These are phyloP conservation scores for Mimachlamys varia DNA, from an alignment of 2,888 invertebrate genomes.

Conservation along the genomic window DNA sequence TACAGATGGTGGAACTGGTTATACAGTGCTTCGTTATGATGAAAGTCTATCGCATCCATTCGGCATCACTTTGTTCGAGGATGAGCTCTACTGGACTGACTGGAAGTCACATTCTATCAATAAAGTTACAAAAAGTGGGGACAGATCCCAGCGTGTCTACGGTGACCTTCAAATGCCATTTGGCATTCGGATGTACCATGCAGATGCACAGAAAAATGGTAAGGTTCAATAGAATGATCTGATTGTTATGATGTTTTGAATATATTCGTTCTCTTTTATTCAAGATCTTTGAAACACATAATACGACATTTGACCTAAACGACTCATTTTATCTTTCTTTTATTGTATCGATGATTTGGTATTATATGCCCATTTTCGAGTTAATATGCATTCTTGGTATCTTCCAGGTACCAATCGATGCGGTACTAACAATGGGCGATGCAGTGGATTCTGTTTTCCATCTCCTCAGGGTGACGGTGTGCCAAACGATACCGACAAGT, in stretches of 20 bases:
- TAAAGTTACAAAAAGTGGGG: slow-evolving; percentile 94
- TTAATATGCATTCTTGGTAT: neutral
- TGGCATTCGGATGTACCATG: slow-evolving; percentile 63
- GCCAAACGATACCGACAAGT: slow-evolving; percentile 25
- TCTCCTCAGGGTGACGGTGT: neutral
- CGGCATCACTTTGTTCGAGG: slow-evolving; percentile 98
- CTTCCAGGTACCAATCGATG: slow-evolving; percentile 88
- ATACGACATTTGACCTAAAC: no score
- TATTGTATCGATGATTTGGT: no score
- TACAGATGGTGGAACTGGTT: slow-evolving; percentile 91
- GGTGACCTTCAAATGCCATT: slow-evolving; percentile 75
- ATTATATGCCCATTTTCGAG: no score
- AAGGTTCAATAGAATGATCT: slow-evolving; percentile 38
- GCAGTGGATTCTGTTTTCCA: slow-evolving; percentile 78
- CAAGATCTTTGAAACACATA: no score
- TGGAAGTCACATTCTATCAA: slow-evolving; percentile 97
- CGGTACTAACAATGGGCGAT: slow-evolving; percentile 95
- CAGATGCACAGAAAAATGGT: slow-evolving; percentile 56
- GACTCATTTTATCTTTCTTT: no score
- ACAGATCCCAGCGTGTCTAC: slow-evolving; percentile 86
- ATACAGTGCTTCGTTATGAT: slow-evolving; percentile 85
- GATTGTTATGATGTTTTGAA: no score
- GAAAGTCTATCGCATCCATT: slow-evolving; percentile 95
- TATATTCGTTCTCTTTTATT: no score
- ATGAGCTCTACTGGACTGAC: slow-evolving; percentile 99